Evolutionary conservation across 2,113 vertebrate species (phyloP), one percentile per base, ranked within the genome.

Genomic region (Daboia siamensis): DNA sequence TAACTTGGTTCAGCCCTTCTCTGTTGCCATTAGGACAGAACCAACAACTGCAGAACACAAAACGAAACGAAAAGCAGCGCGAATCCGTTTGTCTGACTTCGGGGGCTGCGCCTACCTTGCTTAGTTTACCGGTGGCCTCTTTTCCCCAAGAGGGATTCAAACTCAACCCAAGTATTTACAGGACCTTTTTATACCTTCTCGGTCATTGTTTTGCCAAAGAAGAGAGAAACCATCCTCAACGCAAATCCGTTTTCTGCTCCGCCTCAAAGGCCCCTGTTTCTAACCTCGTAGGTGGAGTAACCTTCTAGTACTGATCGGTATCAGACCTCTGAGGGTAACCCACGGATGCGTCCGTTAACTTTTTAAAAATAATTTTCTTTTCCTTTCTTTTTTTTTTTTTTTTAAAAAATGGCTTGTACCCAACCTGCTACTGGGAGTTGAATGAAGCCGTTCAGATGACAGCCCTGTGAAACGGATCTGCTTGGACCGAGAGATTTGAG

Each of bases 181-280:
- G 95, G 94, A 97, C 93, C 61, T 9, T 94, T 95, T 95, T 94
- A 92, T 96, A 10, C 8, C 96, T 97, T 95, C 97, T 95, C 94
- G 94, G 94, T 96, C 95, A 94, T 94, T 97, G 96, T 97, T 98
- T 98, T 98, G 98, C 98, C 98, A 98, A 99, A 99, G 98, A 98
- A 96, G 93, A 95, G 84, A 90, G 86, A 55, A 61, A 96, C 96
- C 90, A 90, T 69, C 86, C 46, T 48, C 93, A 94, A 96, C 95
- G 94, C 95, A 94, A 96, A 95, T 86, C 94, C 90, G 94, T 96
- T 96, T 97, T 96, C 94, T 96, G 94, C 93, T 94, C 15, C 0
- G 93, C 95, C 94, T 94, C 93, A 92, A 90, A 96, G 74, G 59
- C 95, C 92, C 94, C 48, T 95, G 86, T 94, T 95, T 97, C 96